Conservation (phyloP, 2,888 invertebrate species). For the Ceriagrion tenellum region DNA sequence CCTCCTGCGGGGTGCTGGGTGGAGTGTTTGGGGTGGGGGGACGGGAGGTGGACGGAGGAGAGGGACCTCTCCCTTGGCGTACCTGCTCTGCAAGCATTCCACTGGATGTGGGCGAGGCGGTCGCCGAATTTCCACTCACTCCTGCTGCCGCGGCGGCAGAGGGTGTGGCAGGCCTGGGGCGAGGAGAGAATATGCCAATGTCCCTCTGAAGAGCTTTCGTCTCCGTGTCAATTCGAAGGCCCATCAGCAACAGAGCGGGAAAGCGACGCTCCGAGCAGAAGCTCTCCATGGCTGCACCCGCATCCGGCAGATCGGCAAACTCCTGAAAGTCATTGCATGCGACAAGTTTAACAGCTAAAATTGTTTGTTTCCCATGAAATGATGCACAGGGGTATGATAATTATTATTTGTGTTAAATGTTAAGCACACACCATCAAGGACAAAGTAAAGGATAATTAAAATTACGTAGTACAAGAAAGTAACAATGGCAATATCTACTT, state of each 20-base stretch:
- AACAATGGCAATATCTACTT: no score
- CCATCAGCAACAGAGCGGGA: slow-evolving; percentile 81
- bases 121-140: slow-evolving; percentile 13
- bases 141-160: slow-evolving; percentile 14
- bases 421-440: no score
- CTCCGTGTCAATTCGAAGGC: slow-evolving; percentile 80
- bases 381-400: no score
- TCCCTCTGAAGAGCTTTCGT: slow-evolving; percentile 81
- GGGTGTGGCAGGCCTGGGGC: slow-evolving; percentile 51
- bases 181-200: slow-evolving; percentile 79
- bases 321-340: slow-evolving; percentile 76
- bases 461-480: no score
- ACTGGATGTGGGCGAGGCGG: slow-evolving; percentile 48
- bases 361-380: no score
- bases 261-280: slow-evolving; percentile 79
- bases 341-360: no score
- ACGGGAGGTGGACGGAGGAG: slow-evolving; percentile 8
- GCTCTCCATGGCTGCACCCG: slow-evolving; percentile 78
- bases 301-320: slow-evolving; percentile 79
- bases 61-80: slow-evolving; percentile 50
- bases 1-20: slow-evolving; percentile 49
- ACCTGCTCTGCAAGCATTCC: slow-evolving; percentile 63
- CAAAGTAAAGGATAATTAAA: no score
- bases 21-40: slow-evolving; percentile 47
- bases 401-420: no score